phyloP scores from a whole-genome alignment of 1,140 invertebrate species.

The Ceratosolen fusciceps region DNA sequence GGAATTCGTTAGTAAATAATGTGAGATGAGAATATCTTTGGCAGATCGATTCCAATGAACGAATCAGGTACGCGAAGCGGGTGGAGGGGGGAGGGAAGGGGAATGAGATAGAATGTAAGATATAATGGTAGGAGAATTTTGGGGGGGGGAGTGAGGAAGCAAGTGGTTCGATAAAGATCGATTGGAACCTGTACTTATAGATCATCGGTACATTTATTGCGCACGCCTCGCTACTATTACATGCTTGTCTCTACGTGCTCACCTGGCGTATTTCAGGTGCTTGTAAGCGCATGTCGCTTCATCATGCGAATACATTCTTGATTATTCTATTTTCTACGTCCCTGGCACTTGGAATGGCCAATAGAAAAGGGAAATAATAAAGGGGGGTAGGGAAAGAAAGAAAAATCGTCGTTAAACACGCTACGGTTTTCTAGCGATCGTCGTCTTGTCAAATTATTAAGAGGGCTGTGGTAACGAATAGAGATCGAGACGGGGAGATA shows the following conservation, averaged over 20 bases:
- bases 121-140: not conserved
- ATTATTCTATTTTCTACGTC: not conserved
- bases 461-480: conserved; percentile 2
- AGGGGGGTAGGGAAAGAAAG: not conserved
- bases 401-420: not conserved
- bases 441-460: conserved; percentile 45
- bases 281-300: not conserved
- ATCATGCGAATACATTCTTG: not conserved
- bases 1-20: not conserved
- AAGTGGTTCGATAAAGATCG: conserved; percentile 34
- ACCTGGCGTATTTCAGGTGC: not conserved
- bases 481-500: conserved; percentile 8
- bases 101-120: not conserved
- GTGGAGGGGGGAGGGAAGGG: not conserved
- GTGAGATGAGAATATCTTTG: not conserved
- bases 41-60: not conserved
- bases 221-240: not conserved
- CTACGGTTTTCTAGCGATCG: conserved; percentile 28
- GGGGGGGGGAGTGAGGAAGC: too few relatives aligned
- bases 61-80: not conserved
- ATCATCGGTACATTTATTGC: conserved; percentile 11
- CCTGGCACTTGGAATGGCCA: not conserved
- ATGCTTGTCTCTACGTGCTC: not conserved
- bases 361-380: too few relatives aligned
- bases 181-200: conserved; percentile 21